Evolutionary conservation across 2,888 invertebrate genomes (phyloP).

Genomic region (Linyphia triangularis): DNA sequence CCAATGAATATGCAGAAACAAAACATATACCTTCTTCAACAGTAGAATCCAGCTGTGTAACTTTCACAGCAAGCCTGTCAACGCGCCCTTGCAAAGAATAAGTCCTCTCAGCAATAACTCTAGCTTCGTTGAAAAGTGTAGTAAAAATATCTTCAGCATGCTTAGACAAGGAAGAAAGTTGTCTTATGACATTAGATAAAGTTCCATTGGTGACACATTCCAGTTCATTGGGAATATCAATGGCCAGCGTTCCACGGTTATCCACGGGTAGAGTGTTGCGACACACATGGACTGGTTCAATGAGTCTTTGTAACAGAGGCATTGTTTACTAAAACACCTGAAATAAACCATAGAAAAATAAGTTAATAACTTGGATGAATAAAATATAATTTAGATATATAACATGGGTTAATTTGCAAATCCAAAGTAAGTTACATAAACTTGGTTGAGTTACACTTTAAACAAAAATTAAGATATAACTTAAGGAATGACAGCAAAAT

Average conservation of each 20-base stretch:
- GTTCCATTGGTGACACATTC: slow-evolving; percentile 99
- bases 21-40: slow-evolving; percentile 90
- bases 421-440: no score
- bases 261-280: slow-evolving; percentile 90
- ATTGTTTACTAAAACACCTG: slow-evolving; percentile 82
- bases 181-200: slow-evolving; percentile 95
- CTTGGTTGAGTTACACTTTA: no score
- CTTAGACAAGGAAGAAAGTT: slow-evolving; percentile 89
- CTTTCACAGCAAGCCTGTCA: slow-evolving; percentile 95
- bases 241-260: slow-evolving; percentile 75
- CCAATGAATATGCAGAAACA: background rate
- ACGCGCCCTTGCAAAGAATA: slow-evolving; percentile 92
- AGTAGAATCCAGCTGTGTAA: slow-evolving; percentile 96
- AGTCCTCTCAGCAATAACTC: slow-evolving; percentile 91
- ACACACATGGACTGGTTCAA: slow-evolving; percentile 97
- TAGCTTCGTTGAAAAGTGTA: slow-evolving; percentile 94
- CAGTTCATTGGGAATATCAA: slow-evolving; percentile 90
- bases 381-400: no score
- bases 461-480: no score
- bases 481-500: no score
- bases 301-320: slow-evolving; percentile 98
- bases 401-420: no score
- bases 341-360: background rate
- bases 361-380: no score
- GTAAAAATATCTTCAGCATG: slow-evolving; percentile 99